phyloP scores from a whole-genome alignment of 2,888 invertebrate genomes.

The Machimus atricapillus region DNA sequence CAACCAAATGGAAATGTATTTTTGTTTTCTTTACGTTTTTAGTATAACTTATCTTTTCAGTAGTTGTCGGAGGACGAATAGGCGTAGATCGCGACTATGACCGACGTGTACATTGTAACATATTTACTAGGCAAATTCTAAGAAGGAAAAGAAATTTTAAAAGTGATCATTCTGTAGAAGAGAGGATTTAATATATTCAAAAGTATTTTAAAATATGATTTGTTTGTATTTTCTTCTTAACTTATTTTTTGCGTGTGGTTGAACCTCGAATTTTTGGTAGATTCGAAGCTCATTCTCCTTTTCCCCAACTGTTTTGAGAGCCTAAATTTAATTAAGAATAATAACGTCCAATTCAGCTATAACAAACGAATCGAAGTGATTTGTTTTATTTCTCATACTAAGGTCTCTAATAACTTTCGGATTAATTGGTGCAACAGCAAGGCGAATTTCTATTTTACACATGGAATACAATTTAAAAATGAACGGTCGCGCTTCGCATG shows the following conservation, averaged over 20 bases:
- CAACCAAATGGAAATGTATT: slow-evolving; percentile 11
- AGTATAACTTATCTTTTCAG: not conserved
- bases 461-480: no score
- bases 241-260: no score
- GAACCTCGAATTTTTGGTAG: no score
- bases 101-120: slow-evolving; percentile 23
- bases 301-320: no score
- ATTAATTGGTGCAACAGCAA: no score
- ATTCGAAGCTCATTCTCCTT: no score
- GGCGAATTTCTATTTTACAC: not conserved
- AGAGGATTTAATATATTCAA: slow-evolving; percentile 34
- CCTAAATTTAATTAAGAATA: no score
- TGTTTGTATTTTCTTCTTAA: not conserved
- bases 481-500: no score
- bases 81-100: not conserved
- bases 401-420: no score
- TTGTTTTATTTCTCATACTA: no score
- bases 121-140: slow-evolving; percentile 33
- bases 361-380: no score
- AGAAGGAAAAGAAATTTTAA: not conserved
- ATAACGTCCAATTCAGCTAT: no score
- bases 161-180: slow-evolving; percentile 22
- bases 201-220: slow-evolving; percentile 4
- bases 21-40: not conserved
- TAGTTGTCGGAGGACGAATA: not conserved